Percentiles rank a stretch among this genome's conserved stretches.
These are phyloP conservation scores for Lagria hirta DNA, from an alignment of 2,888 invertebrate genomes.

Conservation along the genomic window DNA sequence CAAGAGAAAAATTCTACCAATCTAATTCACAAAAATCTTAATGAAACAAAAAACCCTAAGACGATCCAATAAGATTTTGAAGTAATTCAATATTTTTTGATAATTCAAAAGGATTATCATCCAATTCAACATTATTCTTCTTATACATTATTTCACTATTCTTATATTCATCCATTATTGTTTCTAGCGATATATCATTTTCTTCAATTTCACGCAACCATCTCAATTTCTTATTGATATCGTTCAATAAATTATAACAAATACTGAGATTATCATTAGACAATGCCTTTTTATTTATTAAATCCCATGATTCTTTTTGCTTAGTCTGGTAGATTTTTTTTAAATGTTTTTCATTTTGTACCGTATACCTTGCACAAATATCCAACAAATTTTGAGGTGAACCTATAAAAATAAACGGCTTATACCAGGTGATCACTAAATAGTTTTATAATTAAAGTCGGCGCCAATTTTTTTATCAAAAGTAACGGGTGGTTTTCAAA, in stretches of 20 bases:
- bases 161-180: slow-evolving; percentile 46
- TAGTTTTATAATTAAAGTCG: slow-evolving; percentile 2
- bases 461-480: slow-evolving; percentile 3
- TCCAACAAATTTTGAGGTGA: slow-evolving; percentile 39
- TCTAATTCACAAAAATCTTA: slow-evolving; percentile 6
- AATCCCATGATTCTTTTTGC: slow-evolving; percentile 45
- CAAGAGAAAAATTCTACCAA: slow-evolving; percentile 23
- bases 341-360: slow-evolving; percentile 40
- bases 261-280: slow-evolving; percentile 32
- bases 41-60: background rate
- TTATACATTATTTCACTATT: slow-evolving; percentile 45
- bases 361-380: slow-evolving; percentile 44
- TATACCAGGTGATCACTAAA: background rate
- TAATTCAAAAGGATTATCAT: slow-evolving; percentile 37
- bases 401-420: slow-evolving; percentile 15
- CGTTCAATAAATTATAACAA: slow-evolving; percentile 44
- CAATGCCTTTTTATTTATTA: slow-evolving; percentile 42
- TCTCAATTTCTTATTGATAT: slow-evolving; percentile 48
- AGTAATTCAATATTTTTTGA: slow-evolving; percentile 13
- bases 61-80: background rate
- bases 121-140: slow-evolving; percentile 25
- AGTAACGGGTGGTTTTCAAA: slow-evolving; percentile 6
- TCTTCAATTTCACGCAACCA: slow-evolving; percentile 47
- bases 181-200: slow-evolving; percentile 43
- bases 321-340: slow-evolving; percentile 41